Base-by-base conservation (phyloP, 2,113 vertebrate species). In the Microtus ochrogaster region DNA sequence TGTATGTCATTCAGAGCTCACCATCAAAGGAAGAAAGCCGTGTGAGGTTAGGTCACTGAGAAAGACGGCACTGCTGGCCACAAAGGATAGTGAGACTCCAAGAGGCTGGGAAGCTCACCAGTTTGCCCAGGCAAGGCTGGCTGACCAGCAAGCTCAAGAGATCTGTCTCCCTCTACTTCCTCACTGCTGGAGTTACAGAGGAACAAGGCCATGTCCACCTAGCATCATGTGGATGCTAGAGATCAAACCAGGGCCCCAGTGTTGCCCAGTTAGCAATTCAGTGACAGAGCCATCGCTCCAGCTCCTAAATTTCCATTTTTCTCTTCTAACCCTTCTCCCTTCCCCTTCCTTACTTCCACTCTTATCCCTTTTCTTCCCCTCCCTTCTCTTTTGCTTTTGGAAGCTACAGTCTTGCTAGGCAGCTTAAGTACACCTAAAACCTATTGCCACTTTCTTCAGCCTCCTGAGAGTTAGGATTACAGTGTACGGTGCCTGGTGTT, bases 1-100 rank as follows among this genome's bases (percentile, higher is more conserved):
- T 24, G 44, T 36, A 92, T 91, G 92, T 95, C 70, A 39, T 44
- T 94, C 61, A 68, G 92, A 94, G 73, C 58, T 96, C 36, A 52
- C 70, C 16, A 61, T 58, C 78, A 26, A 12, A 12, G 72, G 88
- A 77, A 30, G 24, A 49, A 94, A 44, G 9, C 33, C 28, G 16
- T 47, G 86, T 74, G 79, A 95, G 72, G 33, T 90, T 49, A 94
- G 74, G 72, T 41, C 36, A 3, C 33, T 86, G 63, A 90, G 66
- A 89, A 44, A 93, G 47, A 68, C 6, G 21, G 49, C 61, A 68
- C 16, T 8, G 85, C 52, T 41, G 47, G 7, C 44, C 84, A 77
- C 41, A 41, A 78, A 74, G 17, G 28, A 61, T 41, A 76, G 47
- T 0, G 4, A 61, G 13, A 21, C 47, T 21, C 0, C 26, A 68